Percentiles rank a stretch among this genome's conserved stretches.
phyloP scores from a whole-genome alignment of 1,140 invertebrate genomes.

The Pseudomyrmex cubaensis region DNA sequence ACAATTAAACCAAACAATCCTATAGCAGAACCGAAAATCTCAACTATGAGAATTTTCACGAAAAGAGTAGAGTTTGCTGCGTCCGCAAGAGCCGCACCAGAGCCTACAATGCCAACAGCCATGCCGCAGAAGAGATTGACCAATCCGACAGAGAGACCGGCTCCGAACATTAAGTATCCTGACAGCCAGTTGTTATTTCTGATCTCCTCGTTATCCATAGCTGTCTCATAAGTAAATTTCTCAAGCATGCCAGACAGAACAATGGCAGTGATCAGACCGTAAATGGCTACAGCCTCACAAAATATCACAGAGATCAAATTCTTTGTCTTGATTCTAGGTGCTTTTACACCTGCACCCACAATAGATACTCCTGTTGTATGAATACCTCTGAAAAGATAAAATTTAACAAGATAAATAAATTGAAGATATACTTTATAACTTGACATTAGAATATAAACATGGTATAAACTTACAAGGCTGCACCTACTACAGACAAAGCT shows the following conservation, averaged over 20 bases:
- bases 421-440: constrained; percentile 2
- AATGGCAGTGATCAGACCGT: constrained; percentile 99
- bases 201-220: constrained; percentile 55
- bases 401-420: neutral
- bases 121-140: constrained; percentile 98
- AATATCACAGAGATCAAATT: constrained; percentile 99
- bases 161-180: constrained; percentile 98
- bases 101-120: constrained; percentile 97
- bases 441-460: neutral
- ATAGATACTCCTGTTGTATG: constrained; percentile 98
- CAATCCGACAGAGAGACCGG: constrained; percentile 96
- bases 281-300: constrained; percentile 99
- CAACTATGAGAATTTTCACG: constrained; percentile 98
- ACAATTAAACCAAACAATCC: constrained; percentile 99
- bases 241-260: constrained; percentile 95
- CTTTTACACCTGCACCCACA: constrained; percentile 98
- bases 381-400: constrained; percentile 89
- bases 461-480: constrained; percentile 91
- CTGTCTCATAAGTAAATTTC: constrained; percentile 82
- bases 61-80: constrained; percentile 97
- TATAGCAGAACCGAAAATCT: constrained; percentile 99
- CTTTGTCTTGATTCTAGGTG: constrained; percentile 99
- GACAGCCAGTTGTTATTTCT: constrained; percentile 89
- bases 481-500: constrained; percentile 97
- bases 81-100: constrained; percentile 97